phyloP scores from a whole-genome alignment of 2,888 invertebrate species.

The Caenorhabditis imperialis region DNA sequence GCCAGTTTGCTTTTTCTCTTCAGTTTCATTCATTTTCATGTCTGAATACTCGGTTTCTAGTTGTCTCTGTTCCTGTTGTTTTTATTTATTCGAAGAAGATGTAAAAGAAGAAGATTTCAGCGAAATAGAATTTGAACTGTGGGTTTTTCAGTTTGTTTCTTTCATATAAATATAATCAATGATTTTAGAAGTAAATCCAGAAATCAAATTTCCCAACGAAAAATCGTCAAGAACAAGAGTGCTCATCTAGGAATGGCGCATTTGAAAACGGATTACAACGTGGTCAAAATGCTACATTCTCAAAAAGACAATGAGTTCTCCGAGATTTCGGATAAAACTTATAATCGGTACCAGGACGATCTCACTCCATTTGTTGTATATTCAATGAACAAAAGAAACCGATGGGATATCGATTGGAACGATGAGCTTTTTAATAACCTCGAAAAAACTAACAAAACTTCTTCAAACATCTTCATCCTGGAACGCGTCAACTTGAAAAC shows the following conservation, averaged over 20 bases:
- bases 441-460: neutral
- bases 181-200: too few species aligned
- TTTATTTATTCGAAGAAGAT: too few species aligned
- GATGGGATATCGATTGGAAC: conserved; percentile 16
- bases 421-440: neutral
- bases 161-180: too few species aligned
- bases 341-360: too few species aligned
- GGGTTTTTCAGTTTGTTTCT: too few species aligned
- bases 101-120: too few species aligned
- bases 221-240: conserved; percentile 1
- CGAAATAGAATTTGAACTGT: too few species aligned
- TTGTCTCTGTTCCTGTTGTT: too few species aligned
- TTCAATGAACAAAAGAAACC: conserved; percentile 15
- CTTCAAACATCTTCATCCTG: conserved; percentile 2
- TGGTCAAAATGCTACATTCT: conserved; percentile 14
- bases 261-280: conserved; percentile 9
- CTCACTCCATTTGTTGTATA: conserved; percentile 12
- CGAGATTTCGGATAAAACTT: neutral
- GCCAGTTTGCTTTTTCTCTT: too few species aligned
- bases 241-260: conserved; percentile 26
- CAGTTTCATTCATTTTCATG: too few species aligned
- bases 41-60: too few species aligned
- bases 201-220: conserved; percentile 4
- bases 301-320: neutral
- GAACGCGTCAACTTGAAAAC: conserved; percentile 26